Conservation (phyloP, 1,140 invertebrate species). For the Eciton burchellii region DNA sequence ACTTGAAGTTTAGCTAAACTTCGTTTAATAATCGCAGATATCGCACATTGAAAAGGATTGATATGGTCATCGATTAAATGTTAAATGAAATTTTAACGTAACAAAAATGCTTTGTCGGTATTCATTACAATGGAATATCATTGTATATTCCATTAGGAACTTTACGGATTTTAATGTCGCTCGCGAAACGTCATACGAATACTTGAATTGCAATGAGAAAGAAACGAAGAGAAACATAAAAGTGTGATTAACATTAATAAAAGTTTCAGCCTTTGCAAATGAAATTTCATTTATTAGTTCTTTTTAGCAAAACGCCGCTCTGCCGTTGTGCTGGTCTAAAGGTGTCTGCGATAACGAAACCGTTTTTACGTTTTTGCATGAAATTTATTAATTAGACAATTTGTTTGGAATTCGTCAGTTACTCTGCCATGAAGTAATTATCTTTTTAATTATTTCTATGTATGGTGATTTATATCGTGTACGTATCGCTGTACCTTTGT, state of each 20-base stretch:
- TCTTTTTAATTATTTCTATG: conserved; percentile 31
- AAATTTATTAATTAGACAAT: conserved; percentile 38
- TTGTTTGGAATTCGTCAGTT: conserved; percentile 5
- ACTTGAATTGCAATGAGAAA: neutral
- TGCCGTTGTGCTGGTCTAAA: neutral
- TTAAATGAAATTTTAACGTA: conserved; percentile 42
- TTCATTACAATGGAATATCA: conserved; percentile 38
- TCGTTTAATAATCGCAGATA: conserved; percentile 7
- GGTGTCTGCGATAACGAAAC: conserved; percentile 20
- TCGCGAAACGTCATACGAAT: neutral
- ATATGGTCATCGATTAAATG: neutral
- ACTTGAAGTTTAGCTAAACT: neutral
- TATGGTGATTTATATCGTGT: neutral
- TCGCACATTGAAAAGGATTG: conserved; percentile 11
- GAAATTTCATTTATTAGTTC: conserved; percentile 14
- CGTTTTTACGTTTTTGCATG: neutral
- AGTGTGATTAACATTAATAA: conserved; percentile 8
- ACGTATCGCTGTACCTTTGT: neutral
- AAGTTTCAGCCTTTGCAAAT: conserved; percentile 15
- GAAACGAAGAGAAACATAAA: conserved; percentile 10
- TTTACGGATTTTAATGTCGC: conserved; percentile 30
- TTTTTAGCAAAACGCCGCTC: neutral
- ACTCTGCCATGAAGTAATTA: conserved; percentile 2
- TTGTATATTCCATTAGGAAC: conserved; percentile 49
- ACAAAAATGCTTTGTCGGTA: conserved; percentile 31